Base-by-base conservation (phyloP, 2,797 vertebrate genomes). In the Arnoldichthys spilopterus region DNA sequence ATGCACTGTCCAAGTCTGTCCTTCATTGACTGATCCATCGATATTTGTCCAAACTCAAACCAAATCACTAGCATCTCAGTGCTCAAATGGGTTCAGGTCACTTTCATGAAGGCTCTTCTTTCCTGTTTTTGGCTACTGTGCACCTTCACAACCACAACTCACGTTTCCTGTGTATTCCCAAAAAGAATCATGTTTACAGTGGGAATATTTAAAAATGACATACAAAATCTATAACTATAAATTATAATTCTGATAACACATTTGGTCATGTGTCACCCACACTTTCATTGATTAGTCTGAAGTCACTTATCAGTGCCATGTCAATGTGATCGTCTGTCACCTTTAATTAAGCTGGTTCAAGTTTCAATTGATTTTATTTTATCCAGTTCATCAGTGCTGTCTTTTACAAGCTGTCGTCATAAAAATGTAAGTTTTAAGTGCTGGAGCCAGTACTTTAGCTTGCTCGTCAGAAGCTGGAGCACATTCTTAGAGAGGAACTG, bases 111-210 rank as follows among this genome's bases (percentile, higher is more conserved):
- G 45, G 37, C 3, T 54, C 45, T 63, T 76, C 37, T 61, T 53
- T 61, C 40, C 58, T 62, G 59, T 47, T 40, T 30, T 78, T 18
- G 61, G 72, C 49, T 68, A 26, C 49, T 58, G 40, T 54, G 69
- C 74, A 76, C 51, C 74, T 81, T 51, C 51, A 72, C 61, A 53
- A 43, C 67, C 69, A 67, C 61, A n/a, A n/a, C n/a, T n/a, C n/a
- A n/a, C n/a, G n/a, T n/a, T n/a, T n/a, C n/a, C n/a, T n/a, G n/a
- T n/a, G n/a, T n/a, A n/a, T n/a, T n/a, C n/a, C n/a, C n/a, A 63
- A 22, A 34, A 45, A 70, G 69, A 63, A 68, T 71, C 69, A 68
- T 81, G 79, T 61, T 40, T 8, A 40, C 37, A 40, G 8, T 40
- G 37, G 37, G 37, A 40, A 40, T 40, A 40, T 11, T n/a, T n/a